These are phyloP conservation scores for Stercorarius parasiticus DNA, from an alignment of 2,113 vertebrate species.

Conservation along the genomic window DNA sequence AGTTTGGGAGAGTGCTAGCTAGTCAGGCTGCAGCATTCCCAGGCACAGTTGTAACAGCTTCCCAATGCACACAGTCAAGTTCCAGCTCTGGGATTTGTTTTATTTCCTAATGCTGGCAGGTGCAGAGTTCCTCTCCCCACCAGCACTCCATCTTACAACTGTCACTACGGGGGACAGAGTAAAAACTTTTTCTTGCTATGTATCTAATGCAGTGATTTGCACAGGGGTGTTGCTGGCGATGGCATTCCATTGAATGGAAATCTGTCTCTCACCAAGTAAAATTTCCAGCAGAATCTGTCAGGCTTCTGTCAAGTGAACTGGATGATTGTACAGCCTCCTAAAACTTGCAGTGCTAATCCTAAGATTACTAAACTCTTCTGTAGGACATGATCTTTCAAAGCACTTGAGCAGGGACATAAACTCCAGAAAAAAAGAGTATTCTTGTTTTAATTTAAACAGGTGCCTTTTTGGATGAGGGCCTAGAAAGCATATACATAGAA, in stretches of 20 bases:
- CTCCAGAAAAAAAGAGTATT: background rate
- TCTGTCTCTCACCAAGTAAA: background rate
- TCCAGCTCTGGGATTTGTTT: background rate
- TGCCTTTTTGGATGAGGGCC: background rate
- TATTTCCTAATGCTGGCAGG: background rate
- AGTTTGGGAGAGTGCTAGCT: background rate
- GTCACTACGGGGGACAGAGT: background rate
- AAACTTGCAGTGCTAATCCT: background rate
- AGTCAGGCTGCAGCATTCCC: background rate
- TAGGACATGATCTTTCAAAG: background rate
- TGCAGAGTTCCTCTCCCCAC: background rate
- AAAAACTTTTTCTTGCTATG: background rate
- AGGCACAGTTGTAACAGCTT: background rate
- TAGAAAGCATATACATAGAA: background rate
- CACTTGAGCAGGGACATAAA: background rate
- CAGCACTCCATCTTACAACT: accelerated
- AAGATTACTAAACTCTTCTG: background rate
- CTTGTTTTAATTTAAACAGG: background rate
- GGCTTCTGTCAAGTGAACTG: background rate
- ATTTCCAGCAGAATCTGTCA: background rate
- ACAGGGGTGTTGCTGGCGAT: background rate
- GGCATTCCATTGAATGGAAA: background rate
- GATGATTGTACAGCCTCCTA: background rate
- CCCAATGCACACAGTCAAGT: background rate
- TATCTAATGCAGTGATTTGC: background rate